phyloP scores from a whole-genome alignment of 2,888 invertebrate species.

The Ophion ellenae region DNA sequence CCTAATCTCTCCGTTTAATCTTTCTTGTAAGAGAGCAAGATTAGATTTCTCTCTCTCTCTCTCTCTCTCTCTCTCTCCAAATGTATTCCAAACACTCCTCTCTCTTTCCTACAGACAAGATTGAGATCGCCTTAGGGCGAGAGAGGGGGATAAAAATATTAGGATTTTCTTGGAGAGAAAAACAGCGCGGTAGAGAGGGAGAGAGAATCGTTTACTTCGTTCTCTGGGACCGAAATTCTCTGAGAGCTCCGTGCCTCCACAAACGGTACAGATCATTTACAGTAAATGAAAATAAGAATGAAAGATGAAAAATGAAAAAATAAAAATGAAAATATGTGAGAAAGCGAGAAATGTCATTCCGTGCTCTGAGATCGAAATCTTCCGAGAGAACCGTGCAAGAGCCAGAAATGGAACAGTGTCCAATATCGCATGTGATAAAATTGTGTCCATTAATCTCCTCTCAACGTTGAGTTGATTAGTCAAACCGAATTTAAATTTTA shows the following conservation, averaged over 20 bases:
- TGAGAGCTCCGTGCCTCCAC: no score
- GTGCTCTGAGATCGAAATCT: no score
- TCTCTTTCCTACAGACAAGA: neutral
- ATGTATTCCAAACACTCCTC: no score
- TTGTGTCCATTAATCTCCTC: neutral
- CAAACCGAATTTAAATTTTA: neutral
- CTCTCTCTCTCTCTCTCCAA: neutral
- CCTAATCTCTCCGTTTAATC: no score
- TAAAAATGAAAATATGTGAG: no score
- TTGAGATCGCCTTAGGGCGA: neutral
- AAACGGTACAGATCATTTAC: no score
- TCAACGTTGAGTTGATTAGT: neutral
- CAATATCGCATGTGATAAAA: neutral
- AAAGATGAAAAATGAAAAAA: no score
- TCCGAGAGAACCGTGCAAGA: no score
- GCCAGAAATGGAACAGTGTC: neutral
- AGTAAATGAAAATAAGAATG: no score
- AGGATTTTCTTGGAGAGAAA: conserved; percentile 16
- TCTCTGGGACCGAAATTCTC: no score
- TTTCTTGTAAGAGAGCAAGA: no score
- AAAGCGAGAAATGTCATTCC: no score
- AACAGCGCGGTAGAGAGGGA: conserved; percentile 12
- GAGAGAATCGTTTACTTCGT: neutral
- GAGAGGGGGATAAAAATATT: neutral
- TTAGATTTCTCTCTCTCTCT: neutral